Percentiles rank a stretch among this genome's conserved stretches.
Conservation (phyloP, 2,797 vertebrate genomes). For the Dendrocincla fuliginosa region DNA sequence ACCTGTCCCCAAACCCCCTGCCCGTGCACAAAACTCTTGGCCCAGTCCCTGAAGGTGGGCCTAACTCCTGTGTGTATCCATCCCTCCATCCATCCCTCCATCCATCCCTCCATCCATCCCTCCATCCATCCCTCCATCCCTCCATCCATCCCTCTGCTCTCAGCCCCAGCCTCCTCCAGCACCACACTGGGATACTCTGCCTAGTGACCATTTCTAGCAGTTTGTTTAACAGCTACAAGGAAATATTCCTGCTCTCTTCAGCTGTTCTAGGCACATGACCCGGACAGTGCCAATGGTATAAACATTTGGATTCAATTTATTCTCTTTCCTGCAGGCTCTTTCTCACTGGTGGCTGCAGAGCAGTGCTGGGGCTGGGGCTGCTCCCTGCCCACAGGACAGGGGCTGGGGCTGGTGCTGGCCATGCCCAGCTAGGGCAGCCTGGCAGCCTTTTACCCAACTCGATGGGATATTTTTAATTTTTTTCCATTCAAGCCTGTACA, state of each 20-base stretch:
- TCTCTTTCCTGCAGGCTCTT: background rate
- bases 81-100: background rate
- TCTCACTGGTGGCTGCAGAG: background rate
- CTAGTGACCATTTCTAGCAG: background rate
- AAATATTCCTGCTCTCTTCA: background rate
- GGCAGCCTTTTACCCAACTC: background rate
- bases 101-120: no score
- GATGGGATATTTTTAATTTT: background rate
- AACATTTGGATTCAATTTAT: slow-evolving; percentile 25
- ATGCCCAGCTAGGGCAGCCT: background rate
- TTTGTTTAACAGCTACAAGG: background rate
- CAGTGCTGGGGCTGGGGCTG: background rate
- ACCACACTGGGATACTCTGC: background rate
- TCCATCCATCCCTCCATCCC: background rate
- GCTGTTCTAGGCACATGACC: background rate
- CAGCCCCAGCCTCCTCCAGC: background rate
- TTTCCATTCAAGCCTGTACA: background rate
- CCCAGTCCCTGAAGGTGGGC: background rate
- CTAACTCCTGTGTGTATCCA: background rate
- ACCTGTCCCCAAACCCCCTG: background rate
- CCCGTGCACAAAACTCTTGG: background rate
- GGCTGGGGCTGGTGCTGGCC: background rate
- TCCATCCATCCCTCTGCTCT: background rate
- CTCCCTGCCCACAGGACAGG: background rate
- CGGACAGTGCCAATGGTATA: background rate